Evolutionary conservation across 2,797 vertebrate species (phyloP).

Genomic region (Cirrhinus mrigala): DNA sequence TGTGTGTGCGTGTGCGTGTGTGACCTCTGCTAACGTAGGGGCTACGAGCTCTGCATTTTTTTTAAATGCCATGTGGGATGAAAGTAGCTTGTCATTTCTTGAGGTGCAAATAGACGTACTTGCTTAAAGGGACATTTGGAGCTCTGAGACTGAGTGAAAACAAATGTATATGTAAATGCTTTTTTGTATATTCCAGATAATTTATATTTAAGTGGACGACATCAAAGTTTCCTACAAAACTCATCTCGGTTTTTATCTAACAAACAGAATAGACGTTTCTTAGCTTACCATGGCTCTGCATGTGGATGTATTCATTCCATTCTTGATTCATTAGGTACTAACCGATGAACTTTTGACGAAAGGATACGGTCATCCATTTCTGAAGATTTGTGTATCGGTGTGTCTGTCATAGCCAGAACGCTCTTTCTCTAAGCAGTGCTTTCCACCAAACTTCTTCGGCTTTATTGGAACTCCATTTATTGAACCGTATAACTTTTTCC

Average conservation of each 20-base stretch:
- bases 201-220: constrained; percentile 76
- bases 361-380: constrained; percentile 56
- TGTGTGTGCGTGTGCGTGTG: not conserved
- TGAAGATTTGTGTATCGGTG: constrained; percentile 70
- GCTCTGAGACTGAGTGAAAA: constrained; percentile 70
- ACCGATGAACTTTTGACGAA: constrained; percentile 75
- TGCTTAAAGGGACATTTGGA: constrained; percentile 71
- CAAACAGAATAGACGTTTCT: constrained; percentile 73
- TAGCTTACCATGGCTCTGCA: constrained; percentile 80
- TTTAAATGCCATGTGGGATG: constrained; percentile 75
- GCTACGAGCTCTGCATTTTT: constrained; percentile 53
- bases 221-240: constrained; percentile 79
- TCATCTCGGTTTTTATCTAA: constrained; percentile 80
- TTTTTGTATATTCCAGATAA: constrained; percentile 85
- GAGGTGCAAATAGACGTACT: constrained; percentile 71
- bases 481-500: constrained; percentile 65
- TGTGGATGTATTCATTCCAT: constrained; percentile 72
- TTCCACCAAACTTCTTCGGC: constrained; percentile 50
- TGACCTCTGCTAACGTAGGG: constrained; percentile 26
- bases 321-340: constrained; percentile 68
- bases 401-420: constrained; percentile 65
- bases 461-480: constrained; percentile 67
- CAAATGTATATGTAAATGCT: constrained; percentile 78
- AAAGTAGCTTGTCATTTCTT: constrained; percentile 77
- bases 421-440: constrained; percentile 58